Percentiles rank a stretch among this genome's conserved stretches.
These are phyloP conservation scores for Dione vanillae DNA, from an alignment of 2,888 invertebrate genomes.

Conservation along the genomic window DNA sequence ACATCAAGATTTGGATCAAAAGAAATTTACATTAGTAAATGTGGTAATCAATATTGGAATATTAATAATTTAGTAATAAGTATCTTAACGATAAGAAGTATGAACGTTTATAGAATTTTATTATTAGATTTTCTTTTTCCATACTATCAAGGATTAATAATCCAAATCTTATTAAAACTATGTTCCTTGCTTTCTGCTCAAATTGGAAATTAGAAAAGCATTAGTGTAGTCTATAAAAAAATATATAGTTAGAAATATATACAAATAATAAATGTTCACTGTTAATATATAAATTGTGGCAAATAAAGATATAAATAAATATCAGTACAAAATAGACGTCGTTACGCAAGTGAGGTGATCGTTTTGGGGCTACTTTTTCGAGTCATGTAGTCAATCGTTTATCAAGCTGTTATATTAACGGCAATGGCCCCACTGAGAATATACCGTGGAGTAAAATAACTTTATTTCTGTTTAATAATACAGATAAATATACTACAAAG, in stretches of 20 bases:
- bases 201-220: too few relatives aligned
- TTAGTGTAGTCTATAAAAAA: too few relatives aligned
- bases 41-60: too few relatives aligned
- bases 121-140: too few relatives aligned
- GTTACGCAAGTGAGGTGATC: constrained; percentile 74
- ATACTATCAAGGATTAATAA: too few relatives aligned
- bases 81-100: too few relatives aligned
- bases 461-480: not conserved
- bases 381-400: constrained; percentile 84
- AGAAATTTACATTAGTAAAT: too few relatives aligned
- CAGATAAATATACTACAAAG: not conserved
- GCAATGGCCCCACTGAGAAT: constrained; percentile 60
- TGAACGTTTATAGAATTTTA: too few relatives aligned
- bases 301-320: constrained; percentile 67
- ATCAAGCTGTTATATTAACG: constrained; percentile 83
- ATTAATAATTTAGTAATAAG: too few relatives aligned
- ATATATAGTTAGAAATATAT: not conserved
- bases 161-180: too few relatives aligned
- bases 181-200: too few relatives aligned
- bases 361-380: constrained; percentile 81
- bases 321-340: constrained; percentile 75
- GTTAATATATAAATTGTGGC: constrained; percentile 51
- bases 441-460: not conserved
- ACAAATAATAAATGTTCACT: not conserved
- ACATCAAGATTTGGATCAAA: not conserved